These are phyloP conservation scores for Tetheella fluctuosa DNA, from an alignment of 2,888 invertebrate species.

Conservation along the genomic window DNA sequence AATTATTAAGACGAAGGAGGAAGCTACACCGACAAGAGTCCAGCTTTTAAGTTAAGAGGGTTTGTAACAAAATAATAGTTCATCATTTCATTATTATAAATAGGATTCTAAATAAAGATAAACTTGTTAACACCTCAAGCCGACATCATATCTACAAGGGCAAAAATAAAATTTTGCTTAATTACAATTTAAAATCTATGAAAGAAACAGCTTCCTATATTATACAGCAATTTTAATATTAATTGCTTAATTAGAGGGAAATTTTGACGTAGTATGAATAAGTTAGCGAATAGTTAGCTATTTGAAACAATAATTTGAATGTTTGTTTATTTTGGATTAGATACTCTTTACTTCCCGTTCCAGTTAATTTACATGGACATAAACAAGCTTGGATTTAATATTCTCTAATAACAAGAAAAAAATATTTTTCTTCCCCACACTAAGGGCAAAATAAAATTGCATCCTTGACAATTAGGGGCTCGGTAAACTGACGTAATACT, in stretches of 20 bases:
- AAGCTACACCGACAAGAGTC: too few species aligned
- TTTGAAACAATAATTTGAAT: neutral
- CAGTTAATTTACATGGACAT: neutral
- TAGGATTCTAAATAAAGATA: too few species aligned
- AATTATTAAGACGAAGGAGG: too few species aligned
- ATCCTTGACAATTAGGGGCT: constrained; percentile 8
- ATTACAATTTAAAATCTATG: neutral
- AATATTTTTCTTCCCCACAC: neutral
- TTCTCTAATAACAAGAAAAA: neutral
- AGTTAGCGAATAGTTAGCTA: neutral
- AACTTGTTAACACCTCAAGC: too few species aligned
- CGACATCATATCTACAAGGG: too few species aligned
- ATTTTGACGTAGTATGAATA: neutral
- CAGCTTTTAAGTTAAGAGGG: too few species aligned
- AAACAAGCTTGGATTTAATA: constrained; percentile 2
- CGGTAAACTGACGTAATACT: constrained; percentile 7
- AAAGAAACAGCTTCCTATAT: neutral
- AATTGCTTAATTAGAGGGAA: neutral
- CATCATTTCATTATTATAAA: too few species aligned
- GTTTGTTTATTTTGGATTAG: neutral
- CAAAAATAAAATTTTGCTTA: too few species aligned
- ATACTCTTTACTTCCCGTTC: neutral
- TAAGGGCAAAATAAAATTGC: constrained; percentile 9
- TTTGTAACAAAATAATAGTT: too few species aligned
- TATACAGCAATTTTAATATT: neutral